These are phyloP conservation scores for Drosophila persimilis DNA, from an alignment of 1,140 invertebrate genomes.

Conservation along the genomic window DNA sequence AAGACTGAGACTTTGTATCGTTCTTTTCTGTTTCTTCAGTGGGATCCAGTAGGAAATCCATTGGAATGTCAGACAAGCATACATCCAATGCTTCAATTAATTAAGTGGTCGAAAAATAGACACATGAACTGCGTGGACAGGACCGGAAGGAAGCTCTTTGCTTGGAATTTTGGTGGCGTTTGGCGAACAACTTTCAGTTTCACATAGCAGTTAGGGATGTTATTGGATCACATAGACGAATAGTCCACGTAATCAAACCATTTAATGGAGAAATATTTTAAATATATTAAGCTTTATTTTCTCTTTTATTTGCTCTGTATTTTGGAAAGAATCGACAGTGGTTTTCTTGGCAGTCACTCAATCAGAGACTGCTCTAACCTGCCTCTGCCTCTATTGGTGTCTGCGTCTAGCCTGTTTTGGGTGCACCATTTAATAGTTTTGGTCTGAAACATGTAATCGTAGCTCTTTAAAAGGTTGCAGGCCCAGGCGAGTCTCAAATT, in stretches of 20 bases:
- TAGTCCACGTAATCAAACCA: too few species aligned
- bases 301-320: too few species aligned
- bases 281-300: too few species aligned
- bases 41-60: slow-evolving; percentile 20
- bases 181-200: not conserved
- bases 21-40: not conserved
- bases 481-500: slow-evolving; percentile 65
- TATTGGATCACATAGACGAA: too few species aligned
- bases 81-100: slow-evolving; percentile 20
- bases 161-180: slow-evolving; percentile 2
- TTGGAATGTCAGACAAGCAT: slow-evolving; percentile 6
- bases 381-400: slow-evolving; percentile 10
- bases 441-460: slow-evolving; percentile 70
- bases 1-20: slow-evolving; percentile 23
- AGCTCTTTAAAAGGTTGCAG: slow-evolving; percentile 79
- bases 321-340: too few species aligned
- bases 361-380: slow-evolving; percentile 49
- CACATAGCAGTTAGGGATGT: too few species aligned
- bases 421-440: slow-evolving; percentile 55
- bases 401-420: slow-evolving; percentile 25
- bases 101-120: slow-evolving; percentile 36
- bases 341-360: slow-evolving; percentile 35
- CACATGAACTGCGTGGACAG: slow-evolving; percentile 10
- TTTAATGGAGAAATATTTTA: too few species aligned
- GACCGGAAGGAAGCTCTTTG: slow-evolving; percentile 21